Evolutionary conservation across 2,113 vertebrate species (phyloP).

Genomic region (Sorex fumeus): DNA sequence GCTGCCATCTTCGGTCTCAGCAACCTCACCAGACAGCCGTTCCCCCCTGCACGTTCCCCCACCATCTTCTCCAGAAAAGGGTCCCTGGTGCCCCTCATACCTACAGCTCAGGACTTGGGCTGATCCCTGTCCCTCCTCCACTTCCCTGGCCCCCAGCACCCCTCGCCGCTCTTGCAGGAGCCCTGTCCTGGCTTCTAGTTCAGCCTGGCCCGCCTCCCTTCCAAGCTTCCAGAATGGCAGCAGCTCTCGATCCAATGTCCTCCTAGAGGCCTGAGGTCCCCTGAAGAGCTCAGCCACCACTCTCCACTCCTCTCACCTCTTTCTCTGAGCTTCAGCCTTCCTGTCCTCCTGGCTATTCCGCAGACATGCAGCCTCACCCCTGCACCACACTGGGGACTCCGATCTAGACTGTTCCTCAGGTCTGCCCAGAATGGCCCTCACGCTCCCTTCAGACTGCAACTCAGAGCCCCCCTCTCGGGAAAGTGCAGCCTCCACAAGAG

Average conservation of each 20-base stretch:
- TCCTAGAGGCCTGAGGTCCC: not conserved
- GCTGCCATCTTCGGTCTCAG: too few species aligned
- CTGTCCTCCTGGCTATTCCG: not conserved
- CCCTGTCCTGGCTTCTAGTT: not conserved
- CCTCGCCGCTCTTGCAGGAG: fast-evolving
- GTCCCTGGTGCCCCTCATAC: too few species aligned
- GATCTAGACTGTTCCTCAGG: slow-evolving; percentile 8
- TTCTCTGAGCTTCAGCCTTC: not conserved
- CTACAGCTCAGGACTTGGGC: not conserved
- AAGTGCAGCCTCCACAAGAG: not conserved
- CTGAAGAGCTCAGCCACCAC: too few species aligned
- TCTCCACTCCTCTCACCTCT: not conserved
- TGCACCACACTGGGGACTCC: not conserved
- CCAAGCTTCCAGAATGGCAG: not conserved
- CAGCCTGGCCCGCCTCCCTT: not conserved
- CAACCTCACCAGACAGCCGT: too few species aligned
- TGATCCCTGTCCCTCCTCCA: not conserved
- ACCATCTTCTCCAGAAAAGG: too few species aligned
- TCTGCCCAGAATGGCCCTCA: not conserved
- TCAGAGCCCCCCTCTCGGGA: not conserved
- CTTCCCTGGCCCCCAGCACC: not conserved
- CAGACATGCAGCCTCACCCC: not conserved
- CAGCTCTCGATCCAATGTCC: not conserved
- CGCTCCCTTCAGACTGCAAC: not conserved
- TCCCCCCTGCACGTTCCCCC: not conserved